phyloP scores from a whole-genome alignment of 2,888 invertebrate genomes.

The Drosophila pseudotalamancana region DNA sequence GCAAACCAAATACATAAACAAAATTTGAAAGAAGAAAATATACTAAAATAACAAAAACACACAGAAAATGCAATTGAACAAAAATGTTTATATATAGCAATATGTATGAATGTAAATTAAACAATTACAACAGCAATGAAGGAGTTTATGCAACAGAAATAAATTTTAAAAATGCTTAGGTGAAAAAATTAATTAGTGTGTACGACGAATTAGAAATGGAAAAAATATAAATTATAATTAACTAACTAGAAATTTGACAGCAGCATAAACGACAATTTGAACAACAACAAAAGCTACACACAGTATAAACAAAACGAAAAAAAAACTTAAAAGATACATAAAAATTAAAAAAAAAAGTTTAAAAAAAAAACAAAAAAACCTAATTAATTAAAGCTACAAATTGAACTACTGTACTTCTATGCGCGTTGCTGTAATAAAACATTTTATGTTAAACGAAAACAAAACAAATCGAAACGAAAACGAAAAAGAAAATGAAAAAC shows the following conservation, averaged over 20 bases:
- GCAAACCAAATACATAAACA: constrained; percentile 75
- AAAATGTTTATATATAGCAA: constrained; percentile 70
- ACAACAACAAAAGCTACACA: constrained; percentile 38
- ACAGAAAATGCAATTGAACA: constrained; percentile 49
- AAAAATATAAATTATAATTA: constrained; percentile 53
- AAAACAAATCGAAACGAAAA: constrained; percentile 13
- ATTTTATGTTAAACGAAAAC: constrained; percentile 61
- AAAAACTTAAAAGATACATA: constrained; percentile 1
- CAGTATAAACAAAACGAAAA: constrained; percentile 14
- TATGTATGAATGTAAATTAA: constrained; percentile 73
- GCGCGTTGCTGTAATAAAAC: constrained; percentile 75
- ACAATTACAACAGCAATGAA: constrained; percentile 35
- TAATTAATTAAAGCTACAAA: constrained; percentile 17
- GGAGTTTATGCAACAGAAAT: constrained; percentile 76
- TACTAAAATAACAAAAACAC: constrained; percentile 3
- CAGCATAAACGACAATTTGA: constrained; percentile 44
- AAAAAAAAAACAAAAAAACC: constrained; percentile 17
- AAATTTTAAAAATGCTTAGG: constrained; percentile 74
- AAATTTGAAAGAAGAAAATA: constrained; percentile 46
- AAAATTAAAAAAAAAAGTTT: constrained; percentile 20
- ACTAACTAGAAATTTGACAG: constrained; percentile 64
- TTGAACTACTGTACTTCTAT: constrained; percentile 73
- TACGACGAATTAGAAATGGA: constrained; percentile 26
- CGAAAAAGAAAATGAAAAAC: constrained; percentile 19
- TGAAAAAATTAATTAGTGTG: constrained; percentile 80